Percentiles rank a stretch among this genome's conserved stretches.
Conservation (phyloP, 2,888 invertebrate genomes). For the Drosophila barbarae region DNA sequence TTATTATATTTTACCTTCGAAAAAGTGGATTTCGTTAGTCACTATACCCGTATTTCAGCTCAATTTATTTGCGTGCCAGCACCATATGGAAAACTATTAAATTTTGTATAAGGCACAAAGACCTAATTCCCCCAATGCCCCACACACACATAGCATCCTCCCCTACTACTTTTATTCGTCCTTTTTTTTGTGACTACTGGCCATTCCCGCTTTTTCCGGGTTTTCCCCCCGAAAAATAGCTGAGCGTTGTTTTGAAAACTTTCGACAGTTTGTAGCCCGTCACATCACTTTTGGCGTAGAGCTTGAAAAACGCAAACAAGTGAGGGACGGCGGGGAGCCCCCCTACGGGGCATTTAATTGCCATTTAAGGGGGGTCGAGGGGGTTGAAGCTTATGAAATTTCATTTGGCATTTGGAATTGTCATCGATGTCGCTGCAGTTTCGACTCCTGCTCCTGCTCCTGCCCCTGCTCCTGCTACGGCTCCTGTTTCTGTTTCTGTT, state of each 20-base stretch:
- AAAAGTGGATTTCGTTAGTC: not conserved
- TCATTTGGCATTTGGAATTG: slow-evolving; percentile 65
- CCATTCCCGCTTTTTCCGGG: not conserved
- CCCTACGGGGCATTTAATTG: slow-evolving; percentile 55
- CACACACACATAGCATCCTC: slow-evolving; percentile 1
- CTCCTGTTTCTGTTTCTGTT: slow-evolving; percentile 41
- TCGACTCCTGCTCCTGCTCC: slow-evolving; percentile 9
- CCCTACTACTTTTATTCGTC: no score
- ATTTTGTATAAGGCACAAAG: slow-evolving; percentile 42
- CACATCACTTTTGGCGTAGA: slow-evolving; percentile 43
- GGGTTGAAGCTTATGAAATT: slow-evolving; percentile 63
- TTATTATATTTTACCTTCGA: not conserved
- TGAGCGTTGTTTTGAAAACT: slow-evolving; percentile 62
- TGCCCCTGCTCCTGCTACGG: slow-evolving; percentile 3
- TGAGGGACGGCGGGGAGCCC: not conserved
- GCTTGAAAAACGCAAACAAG: slow-evolving; percentile 22
- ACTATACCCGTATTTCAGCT: not conserved
- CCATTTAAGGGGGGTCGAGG: slow-evolving; percentile 54
- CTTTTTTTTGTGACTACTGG: not conserved
- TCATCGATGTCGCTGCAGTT: slow-evolving; percentile 27
- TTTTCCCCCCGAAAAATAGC: not conserved
- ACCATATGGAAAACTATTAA: slow-evolving; percentile 41
- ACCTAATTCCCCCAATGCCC: slow-evolving; percentile 8
- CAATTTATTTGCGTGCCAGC: slow-evolving; percentile 18
- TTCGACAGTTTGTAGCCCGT: slow-evolving; percentile 64